phyloP scores from a whole-genome alignment of 37 sponge, comb jelly and placozoan species.

The Halisarca cf. caerulea region DNA sequence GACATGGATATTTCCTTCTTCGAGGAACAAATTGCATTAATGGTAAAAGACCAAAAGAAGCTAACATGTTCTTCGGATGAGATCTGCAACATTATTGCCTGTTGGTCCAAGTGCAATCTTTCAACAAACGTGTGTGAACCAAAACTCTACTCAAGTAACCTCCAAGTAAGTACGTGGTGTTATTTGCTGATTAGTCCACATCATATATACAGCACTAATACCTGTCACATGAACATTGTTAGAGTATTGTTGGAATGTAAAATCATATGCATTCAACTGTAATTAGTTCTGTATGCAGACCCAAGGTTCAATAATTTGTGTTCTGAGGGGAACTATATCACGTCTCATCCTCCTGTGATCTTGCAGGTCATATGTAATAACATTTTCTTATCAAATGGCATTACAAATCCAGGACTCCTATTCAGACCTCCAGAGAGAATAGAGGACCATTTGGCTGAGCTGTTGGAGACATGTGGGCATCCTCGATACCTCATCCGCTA shows the following conservation, averaged over 20 bases:
- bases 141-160: conserved; percentile 38
- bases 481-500: not conserved
- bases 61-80: conserved; percentile 20
- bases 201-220: too few relatives aligned
- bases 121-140: conserved; percentile 27
- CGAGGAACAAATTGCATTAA: not conserved
- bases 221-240: too few relatives aligned
- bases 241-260: too few relatives aligned
- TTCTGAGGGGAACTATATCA: too few relatives aligned
- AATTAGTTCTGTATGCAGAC: too few relatives aligned
- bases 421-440: not conserved
- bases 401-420: not conserved
- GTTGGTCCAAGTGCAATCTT: conserved; percentile 27
- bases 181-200: too few relatives aligned
- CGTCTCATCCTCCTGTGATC: too few relatives aligned
- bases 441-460: not conserved
- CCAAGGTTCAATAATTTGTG: too few relatives aligned
- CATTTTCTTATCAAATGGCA: not conserved
- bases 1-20: conserved; percentile 67
- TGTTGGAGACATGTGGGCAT: not conserved
- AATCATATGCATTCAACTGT: too few relatives aligned
- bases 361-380: not conserved
- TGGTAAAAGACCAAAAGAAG: conserved; percentile 27
- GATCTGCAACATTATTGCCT: conserved; percentile 40
- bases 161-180: not conserved